Evolutionary conservation across 1,140 invertebrate species (phyloP), one percentile per base, ranked within the genome.

Genomic region (Telenomus remus): DNA sequence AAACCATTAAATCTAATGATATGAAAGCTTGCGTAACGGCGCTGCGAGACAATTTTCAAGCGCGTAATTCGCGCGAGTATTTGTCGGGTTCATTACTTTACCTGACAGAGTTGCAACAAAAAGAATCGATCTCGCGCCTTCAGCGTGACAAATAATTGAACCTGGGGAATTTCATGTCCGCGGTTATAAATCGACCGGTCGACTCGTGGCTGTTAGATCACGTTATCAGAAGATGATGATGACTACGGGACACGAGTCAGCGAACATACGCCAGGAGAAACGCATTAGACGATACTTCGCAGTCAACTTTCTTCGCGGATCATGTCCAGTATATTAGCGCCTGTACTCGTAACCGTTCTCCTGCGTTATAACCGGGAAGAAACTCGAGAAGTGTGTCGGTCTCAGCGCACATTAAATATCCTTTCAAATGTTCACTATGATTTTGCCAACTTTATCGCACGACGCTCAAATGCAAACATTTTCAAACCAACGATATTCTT

Each of bases 91-190:
- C 39, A 53, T 47, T 69, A 71, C 50, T 78, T 50, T 55, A 55
- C 14, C 56, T 72, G 60, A 73, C 76, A 65, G 61, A 60, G 70
- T 57, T 66, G 65, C 61, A 66, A 70, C 53, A 56, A 70, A 64
- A 73, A 61, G 60, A 55, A 61, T 51, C 42, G 27, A 60, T 63
- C 39, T 54, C 64, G 49, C 59, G 43, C 69, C n/a, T 47, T 39
- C 51, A 44, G 56, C 70, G 64, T 71, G 66, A 72, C 63, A 68
- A 72, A 79, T 79, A 79, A 79, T 79, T 72, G 72, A 79, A 79
- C 71, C 65, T 33, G 42, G 51, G 48, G 66, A 71, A 72, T 76
- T 75, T 63, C 59, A 53, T 69, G 71, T 65, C n/a, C 48, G 54
- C 47, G 15, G 50, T 79, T 75, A 79, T 79, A 79, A 79, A 79